These are phyloP conservation scores for Myrmecophaga tridactyla DNA, from an alignment of 2,113 vertebrate species.

Conservation along the genomic window DNA sequence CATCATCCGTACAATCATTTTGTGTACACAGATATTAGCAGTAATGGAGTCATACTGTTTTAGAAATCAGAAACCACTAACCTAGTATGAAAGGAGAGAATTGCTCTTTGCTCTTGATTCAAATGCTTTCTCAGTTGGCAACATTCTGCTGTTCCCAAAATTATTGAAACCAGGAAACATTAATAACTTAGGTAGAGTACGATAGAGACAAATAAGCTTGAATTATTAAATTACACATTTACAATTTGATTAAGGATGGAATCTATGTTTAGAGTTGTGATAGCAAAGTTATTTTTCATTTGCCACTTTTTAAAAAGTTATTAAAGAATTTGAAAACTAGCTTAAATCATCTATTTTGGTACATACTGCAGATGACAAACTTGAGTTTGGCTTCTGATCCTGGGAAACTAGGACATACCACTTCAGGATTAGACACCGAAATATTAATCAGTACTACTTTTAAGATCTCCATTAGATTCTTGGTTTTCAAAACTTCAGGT, in stretches of 20 bases:
- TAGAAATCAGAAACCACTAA: constrained; percentile 1
- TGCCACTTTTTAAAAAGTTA: background rate
- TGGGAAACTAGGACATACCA: background rate
- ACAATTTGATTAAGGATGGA: background rate
- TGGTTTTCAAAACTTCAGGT: background rate
- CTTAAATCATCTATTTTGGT: background rate
- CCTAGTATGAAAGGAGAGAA: background rate
- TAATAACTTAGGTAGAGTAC: background rate
- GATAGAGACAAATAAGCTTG: background rate
- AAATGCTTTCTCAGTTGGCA: background rate
- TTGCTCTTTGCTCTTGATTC: background rate
- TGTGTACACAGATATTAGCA: background rate
- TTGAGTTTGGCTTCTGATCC: background rate
- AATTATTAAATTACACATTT: constrained; percentile 29
- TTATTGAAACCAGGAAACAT: background rate
- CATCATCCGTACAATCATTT: background rate
- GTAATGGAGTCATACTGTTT: background rate
- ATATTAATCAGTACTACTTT: constrained; percentile 8
- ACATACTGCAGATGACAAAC: constrained; percentile 2
- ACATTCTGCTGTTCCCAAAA: background rate
- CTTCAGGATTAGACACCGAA: background rate
- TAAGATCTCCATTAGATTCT: background rate
- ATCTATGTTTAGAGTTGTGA: constrained; percentile 1
- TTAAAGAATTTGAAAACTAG: background rate
- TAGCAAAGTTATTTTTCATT: constrained; percentile 43